phyloP scores from a whole-genome alignment of 2,797 vertebrate species.

The Poeciliopsis presidionis region DNA sequence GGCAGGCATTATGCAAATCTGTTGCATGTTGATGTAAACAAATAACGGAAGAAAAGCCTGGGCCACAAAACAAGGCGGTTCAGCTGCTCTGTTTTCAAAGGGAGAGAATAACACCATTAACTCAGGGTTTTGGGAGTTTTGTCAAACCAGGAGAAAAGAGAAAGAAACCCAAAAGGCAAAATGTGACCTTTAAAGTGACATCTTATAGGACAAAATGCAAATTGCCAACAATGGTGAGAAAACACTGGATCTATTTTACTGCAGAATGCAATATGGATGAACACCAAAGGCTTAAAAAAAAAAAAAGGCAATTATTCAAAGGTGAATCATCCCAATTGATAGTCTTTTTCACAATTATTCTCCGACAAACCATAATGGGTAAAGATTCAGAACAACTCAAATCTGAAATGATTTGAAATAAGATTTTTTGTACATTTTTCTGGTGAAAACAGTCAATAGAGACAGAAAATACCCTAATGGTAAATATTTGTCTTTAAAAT shows the following conservation, averaged over 20 bases:
- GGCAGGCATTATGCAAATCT: slow-evolving; percentile 15
- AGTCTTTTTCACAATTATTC: not conserved
- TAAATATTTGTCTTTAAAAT: not conserved
- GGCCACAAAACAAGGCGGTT: not conserved
- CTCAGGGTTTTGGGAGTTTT: not conserved
- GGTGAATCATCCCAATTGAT: not conserved
- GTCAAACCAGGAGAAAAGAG: not conserved
- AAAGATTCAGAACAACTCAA: not conserved
- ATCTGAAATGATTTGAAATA: not conserved
- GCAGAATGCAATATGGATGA: not conserved
- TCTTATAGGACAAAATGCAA: slow-evolving; percentile 6
- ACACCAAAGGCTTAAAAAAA: not conserved
- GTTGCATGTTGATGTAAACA: slow-evolving; percentile 6
- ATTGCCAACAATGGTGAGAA: not conserved
- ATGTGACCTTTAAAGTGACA: slow-evolving; percentile 1
- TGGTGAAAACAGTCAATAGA: not conserved
- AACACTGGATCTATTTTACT: not conserved
- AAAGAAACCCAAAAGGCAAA: not conserved
- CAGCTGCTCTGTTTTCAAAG: not conserved
- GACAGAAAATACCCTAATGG: not conserved
- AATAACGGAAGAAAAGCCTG: not conserved
- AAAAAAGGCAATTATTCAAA: not conserved
- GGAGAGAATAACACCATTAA: slow-evolving; percentile 2
- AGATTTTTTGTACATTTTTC: not conserved
- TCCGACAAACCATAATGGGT: not conserved